Base-by-base conservation (phyloP, 2,888 invertebrate genomes). In the Muscina levida region DNA sequence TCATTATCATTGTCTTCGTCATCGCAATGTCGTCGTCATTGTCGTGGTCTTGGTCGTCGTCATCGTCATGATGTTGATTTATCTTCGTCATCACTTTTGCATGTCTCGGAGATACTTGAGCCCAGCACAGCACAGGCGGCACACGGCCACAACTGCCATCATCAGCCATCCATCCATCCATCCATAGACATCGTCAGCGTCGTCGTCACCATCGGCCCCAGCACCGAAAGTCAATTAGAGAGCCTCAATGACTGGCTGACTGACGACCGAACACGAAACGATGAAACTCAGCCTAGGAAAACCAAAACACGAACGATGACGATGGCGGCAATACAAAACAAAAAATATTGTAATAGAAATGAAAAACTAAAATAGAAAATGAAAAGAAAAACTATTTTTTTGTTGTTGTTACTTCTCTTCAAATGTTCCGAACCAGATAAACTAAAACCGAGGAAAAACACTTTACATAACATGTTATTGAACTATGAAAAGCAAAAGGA, bases 401-500 rank as follows among this genome's bases (percentile, higher is more conserved):
- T 31, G 3, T 31, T 8, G 3, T 31, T 31, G 3, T 31, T 31
- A 8, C 8, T 31, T 3, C 8, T 3, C 31, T 31, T 70, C 22
- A 68, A 75, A 81, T 77, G 57, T 57, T 75, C 67, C 77, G 65
- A 83, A 83, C 84, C 81, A 84, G 82, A 83, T 83, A 82, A 82
- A 80, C 84, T 83, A 72, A 19, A 17, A 42, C n/a, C 39, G 22
- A 42, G 39, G 85, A 85, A 88, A 88, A 88, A 88, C 86, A 86
- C 85, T 88, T 88, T 88, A 88, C 88, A 88, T 88, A 88, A 88
- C 88, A 87, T 88, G 88, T 88, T 88, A 88, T 88, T 88, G 88
- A 88, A 88, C 88, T 87, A 84, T 85, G 84, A 83, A 85, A 85
- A 84, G 82, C 84, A 85, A 85, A 86, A 79, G 44, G 26, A 77